Conservation (phyloP, 1,140 invertebrate species). For the Vanessa atalanta region DNA sequence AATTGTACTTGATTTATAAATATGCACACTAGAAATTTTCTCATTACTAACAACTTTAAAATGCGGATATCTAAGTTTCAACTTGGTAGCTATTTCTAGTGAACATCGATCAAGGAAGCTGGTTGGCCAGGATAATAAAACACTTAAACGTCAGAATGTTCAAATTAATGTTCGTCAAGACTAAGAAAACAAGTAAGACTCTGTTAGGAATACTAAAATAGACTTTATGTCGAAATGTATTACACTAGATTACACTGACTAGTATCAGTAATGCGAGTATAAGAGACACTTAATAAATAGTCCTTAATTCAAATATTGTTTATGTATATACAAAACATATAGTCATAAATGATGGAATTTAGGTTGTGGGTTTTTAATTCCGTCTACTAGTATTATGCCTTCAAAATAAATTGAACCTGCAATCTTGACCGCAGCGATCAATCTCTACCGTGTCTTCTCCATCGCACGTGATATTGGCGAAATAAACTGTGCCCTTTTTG, state of each 20-base stretch:
- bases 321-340: too few species aligned
- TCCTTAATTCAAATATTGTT: too few species aligned
- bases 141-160: slow-evolving; percentile 27
- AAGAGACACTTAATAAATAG: too few species aligned
- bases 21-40: background rate
- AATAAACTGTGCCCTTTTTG: too few species aligned
- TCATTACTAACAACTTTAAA: background rate
- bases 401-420: too few species aligned
- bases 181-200: background rate
- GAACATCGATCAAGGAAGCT: slow-evolving; percentile 37
- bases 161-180: slow-evolving; percentile 19
- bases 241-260: background rate
- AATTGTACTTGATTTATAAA: too few species aligned
- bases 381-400: too few species aligned
- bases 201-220: slow-evolving; percentile 22
- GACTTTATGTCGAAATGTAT: background rate
- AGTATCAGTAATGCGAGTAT: background rate
- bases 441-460: too few species aligned
- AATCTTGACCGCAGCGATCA: too few species aligned
- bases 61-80: slow-evolving; percentile 20
- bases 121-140: slow-evolving; percentile 38
- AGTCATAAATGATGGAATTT: too few species aligned
- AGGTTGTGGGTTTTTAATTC: too few species aligned
- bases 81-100: slow-evolving; percentile 27
- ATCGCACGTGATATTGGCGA: too few species aligned